These are phyloP conservation scores for Drosophila mercatorum DNA, from an alignment of 2,888 invertebrate species.

Conservation along the genomic window DNA sequence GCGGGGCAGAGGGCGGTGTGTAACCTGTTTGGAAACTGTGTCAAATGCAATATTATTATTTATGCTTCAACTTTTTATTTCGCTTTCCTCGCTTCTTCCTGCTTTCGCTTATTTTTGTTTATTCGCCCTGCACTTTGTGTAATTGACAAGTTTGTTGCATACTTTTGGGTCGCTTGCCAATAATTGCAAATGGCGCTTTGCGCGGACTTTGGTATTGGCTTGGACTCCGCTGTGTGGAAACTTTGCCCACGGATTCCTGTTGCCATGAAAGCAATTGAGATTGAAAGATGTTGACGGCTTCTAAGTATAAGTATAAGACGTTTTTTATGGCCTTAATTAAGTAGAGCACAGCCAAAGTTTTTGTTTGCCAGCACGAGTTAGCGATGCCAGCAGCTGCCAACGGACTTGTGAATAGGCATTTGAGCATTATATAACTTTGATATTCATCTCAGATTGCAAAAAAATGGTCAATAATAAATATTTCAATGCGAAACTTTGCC, in stretches of 20 bases:
- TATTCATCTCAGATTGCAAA: not conserved
- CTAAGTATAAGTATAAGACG: conserved; percentile 5
- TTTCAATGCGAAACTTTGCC: not conserved
- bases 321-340: conserved; percentile 17
- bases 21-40: conserved; percentile 56
- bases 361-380: not conserved
- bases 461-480: not conserved
- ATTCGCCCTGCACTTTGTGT: conserved; percentile 65
- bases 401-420: not conserved
- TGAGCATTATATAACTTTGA: conserved; percentile 4
- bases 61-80: conserved; percentile 49
- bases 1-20: too few relatives aligned
- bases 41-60: conserved; percentile 75
- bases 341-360: conserved; percentile 13
- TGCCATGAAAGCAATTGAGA: conserved; percentile 15
- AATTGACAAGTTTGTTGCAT: conserved; percentile 71
- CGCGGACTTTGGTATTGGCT: conserved; percentile 12
- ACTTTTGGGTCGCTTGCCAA: conserved; percentile 53
- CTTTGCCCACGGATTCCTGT: conserved; percentile 17
- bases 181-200: conserved; percentile 41
- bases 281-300: conserved; percentile 22
- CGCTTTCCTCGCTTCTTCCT: not conserved
- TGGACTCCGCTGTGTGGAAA: conserved; percentile 7
- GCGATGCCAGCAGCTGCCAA: not conserved
- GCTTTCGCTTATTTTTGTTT: conserved; percentile 19